Base-by-base conservation (phyloP, 2,113 vertebrate genomes). In the Chelonoidis abingdonii region DNA sequence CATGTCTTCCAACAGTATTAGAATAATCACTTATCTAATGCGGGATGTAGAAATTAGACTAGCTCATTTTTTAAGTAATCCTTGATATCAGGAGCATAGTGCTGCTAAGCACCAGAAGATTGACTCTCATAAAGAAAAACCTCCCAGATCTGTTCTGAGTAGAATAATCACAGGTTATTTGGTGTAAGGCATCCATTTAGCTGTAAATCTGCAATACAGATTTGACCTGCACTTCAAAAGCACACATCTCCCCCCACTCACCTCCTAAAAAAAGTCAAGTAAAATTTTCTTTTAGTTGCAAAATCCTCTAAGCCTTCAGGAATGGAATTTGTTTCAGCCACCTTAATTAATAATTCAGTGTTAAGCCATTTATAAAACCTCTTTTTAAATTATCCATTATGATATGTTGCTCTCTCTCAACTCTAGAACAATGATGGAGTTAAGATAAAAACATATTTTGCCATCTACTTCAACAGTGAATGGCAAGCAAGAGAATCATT, bases 401-500 rank as follows among this genome's bases (percentile, higher is more conserved):
- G 86, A 94, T 35, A 90, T n/a, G 62, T 16, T 0, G 4, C 2
- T 84, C 92, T 95, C 83, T 86, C 69, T 87, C 87, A 21, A 35
- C 80, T 31, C 80, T 84, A 84, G 31, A 38, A 86, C 17, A 93
- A 59, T 38, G 84, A 86, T 8, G 62, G 17, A 3, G 76, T 87
- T 44, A 80, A 87, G 38, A 31, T 16, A 76, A 57, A 54, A 57
- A 27, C 8, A n/a, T 31, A 25, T 12, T 53, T 86, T 49, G 44
- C 62, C 44, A 83, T 76, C 92, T 49, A 53, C 65, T 93, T 92
- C 76, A 82, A 87, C 83, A 97, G 91, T 92, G 94, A 95, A 59
- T 62, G 78, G 83, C 84, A 97, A 91, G 97, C 88, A 88, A 96
- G 95, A 97, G 94, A 91, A 83, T 87, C 95, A 95, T 92, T 94